These are phyloP conservation scores for Rhyacophila evoluta DNA, from an alignment of 2,888 invertebrate species.

Conservation along the genomic window DNA sequence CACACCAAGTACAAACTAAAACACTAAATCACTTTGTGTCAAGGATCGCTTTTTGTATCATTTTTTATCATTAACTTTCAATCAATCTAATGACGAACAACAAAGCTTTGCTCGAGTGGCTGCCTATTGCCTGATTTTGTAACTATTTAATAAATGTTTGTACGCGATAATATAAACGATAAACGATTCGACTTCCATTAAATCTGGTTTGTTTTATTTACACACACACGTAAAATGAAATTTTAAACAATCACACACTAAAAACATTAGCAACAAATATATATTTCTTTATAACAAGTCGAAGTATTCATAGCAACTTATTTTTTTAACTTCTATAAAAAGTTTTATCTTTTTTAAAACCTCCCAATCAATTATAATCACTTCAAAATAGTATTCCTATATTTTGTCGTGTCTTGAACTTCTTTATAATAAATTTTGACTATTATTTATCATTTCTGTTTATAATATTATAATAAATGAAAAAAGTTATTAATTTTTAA, in stretches of 20 bases:
- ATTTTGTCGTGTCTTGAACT: too few relatives aligned
- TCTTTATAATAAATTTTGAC: too few relatives aligned
- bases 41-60: slow-evolving; percentile 44
- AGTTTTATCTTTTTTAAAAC: too few relatives aligned
- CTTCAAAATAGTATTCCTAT: too few relatives aligned
- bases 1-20: slow-evolving; percentile 22
- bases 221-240: not conserved
- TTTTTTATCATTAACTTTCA: slow-evolving; percentile 42
- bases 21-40: slow-evolving; percentile 32
- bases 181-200: slow-evolving; percentile 22
- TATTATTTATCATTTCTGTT: too few relatives aligned
- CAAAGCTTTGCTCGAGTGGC: slow-evolving; percentile 17
- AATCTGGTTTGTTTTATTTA: not conserved
- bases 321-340: too few relatives aligned
- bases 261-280: not conserved
- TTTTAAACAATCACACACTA: not conserved
- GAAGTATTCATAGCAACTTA: not conserved
- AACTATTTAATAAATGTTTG: slow-evolving; percentile 16
- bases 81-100: slow-evolving; percentile 37
- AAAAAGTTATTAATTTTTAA: too few relatives aligned
- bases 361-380: too few relatives aligned
- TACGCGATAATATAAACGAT: slow-evolving; percentile 19
- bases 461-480: too few relatives aligned
- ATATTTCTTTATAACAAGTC: not conserved
- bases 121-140: slow-evolving; percentile 16